These are phyloP conservation scores for Patiria miniata DNA, from an alignment of 35 echinoderm and acorn worm species.

Conservation along the genomic window DNA sequence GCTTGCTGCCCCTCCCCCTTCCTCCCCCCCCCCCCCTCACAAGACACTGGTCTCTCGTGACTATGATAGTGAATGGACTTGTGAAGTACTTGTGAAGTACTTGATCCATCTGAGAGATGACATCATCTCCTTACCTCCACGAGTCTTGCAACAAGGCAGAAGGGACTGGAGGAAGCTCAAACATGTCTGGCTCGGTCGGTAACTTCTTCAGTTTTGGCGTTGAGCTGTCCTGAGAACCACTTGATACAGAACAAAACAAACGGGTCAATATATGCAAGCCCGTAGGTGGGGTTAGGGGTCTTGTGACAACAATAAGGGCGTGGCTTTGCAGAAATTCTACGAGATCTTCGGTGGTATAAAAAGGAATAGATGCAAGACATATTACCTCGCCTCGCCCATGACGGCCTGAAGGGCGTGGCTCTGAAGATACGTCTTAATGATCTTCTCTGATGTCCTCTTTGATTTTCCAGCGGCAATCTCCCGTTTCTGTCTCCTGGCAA, in stretches of 20 bases:
- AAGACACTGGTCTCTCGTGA: no score
- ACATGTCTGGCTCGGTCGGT: conserved; percentile 32
- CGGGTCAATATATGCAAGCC: no score
- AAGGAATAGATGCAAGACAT: no score
- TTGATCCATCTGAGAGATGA: no score
- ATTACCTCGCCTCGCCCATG: conserved; percentile 58
- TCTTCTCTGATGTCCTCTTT: conserved; percentile 65
- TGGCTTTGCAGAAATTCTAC: no score
- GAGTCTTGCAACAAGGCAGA: conserved; percentile 14
- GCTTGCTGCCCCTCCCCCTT: no score
- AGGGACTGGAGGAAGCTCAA: conserved; percentile 48
- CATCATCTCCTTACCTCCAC: conserved; percentile 32
- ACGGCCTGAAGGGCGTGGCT: conserved; percentile 68
- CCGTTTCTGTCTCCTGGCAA: conserved; percentile 80
- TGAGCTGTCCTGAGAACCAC: background rate
- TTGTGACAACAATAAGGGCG: no score
- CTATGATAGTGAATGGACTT: no score
- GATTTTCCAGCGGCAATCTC: conserved; percentile 70
- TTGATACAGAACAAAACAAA: background rate
- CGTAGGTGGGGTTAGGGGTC: no score
- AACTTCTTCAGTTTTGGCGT: background rate
- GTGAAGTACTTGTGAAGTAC: no score
- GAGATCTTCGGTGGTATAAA: no score
- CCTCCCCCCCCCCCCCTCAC: no score
- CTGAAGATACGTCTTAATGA: conserved; percentile 84